Conservation (phyloP, 37 sponge, comb jelly and placozoan genomes). For the Beroe forskalii region DNA sequence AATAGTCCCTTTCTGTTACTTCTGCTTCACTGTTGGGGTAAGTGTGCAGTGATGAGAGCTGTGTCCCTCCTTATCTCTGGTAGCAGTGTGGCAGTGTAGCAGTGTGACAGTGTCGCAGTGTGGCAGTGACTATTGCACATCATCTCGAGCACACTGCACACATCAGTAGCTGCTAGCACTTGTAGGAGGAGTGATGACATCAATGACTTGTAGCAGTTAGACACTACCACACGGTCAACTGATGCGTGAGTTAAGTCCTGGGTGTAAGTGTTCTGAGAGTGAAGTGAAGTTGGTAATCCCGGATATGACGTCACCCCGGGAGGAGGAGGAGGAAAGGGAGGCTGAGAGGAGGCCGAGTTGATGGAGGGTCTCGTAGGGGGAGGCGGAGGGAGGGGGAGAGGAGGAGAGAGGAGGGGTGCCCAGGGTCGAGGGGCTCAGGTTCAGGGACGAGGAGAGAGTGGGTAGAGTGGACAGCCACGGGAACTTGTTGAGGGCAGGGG, state of each 20-base stretch:
- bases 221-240: too few species aligned
- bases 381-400: background rate
- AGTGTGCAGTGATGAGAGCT: too few species aligned
- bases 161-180: too few species aligned
- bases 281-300: background rate
- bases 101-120: too few species aligned
- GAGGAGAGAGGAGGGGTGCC: constrained; percentile 1
- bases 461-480: constrained; percentile 7
- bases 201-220: too few species aligned
- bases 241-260: background rate
- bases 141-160: too few species aligned
- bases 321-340: background rate
- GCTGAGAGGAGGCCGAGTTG: constrained; percentile 4
- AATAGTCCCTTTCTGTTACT: too few species aligned
- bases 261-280: background rate
- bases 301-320: background rate
- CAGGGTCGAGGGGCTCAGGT: background rate
- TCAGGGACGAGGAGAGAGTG: constrained; percentile 9
- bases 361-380: constrained; percentile 1
- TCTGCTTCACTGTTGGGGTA: too few species aligned
- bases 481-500: background rate
- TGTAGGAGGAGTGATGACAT: too few species aligned
- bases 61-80: too few species aligned
- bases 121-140: too few species aligned
- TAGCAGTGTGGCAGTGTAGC: too few species aligned